phyloP scores from a whole-genome alignment of 2,888 invertebrate genomes.

The Syrista parreyssii region DNA sequence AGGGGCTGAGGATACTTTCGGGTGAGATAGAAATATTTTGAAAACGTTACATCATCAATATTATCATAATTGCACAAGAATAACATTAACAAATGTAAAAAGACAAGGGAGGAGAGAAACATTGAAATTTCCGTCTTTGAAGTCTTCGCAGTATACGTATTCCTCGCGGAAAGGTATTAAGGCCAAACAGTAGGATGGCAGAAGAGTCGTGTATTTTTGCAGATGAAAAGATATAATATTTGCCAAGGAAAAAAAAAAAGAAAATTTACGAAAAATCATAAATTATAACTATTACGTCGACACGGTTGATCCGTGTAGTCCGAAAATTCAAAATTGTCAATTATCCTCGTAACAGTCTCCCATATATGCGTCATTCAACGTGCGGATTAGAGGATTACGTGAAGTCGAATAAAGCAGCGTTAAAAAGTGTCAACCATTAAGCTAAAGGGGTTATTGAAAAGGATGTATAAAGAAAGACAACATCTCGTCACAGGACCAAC shows the following conservation, averaged over 20 bases:
- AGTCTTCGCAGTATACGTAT: neutral
- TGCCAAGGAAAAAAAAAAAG: neutral
- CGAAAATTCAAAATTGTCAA: neutral
- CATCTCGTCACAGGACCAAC: neutral
- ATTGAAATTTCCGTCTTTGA: neutral
- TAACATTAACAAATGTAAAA: conserved; percentile 55
- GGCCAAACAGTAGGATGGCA: neutral
- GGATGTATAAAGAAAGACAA: neutral
- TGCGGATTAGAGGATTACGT: too few species aligned
- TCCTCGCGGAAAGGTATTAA: neutral
- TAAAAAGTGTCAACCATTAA: neutral
- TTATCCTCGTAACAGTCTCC: neutral
- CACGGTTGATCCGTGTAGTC: neutral
- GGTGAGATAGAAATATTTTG: neutral
- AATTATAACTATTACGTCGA: neutral
- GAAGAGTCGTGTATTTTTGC: neutral
- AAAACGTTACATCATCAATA: conserved; percentile 29
- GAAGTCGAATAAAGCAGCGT: neutral
- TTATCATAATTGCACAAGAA: conserved; percentile 53
- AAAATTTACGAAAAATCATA: neutral
- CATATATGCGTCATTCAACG: too few species aligned
- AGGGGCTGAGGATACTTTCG: neutral
- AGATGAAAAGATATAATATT: neutral
- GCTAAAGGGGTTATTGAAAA: neutral
- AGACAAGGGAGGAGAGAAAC: conserved; percentile 48